These are phyloP conservation scores for Aleiodes alternator DNA, from an alignment of 2,888 invertebrate genomes.

Conservation along the genomic window DNA sequence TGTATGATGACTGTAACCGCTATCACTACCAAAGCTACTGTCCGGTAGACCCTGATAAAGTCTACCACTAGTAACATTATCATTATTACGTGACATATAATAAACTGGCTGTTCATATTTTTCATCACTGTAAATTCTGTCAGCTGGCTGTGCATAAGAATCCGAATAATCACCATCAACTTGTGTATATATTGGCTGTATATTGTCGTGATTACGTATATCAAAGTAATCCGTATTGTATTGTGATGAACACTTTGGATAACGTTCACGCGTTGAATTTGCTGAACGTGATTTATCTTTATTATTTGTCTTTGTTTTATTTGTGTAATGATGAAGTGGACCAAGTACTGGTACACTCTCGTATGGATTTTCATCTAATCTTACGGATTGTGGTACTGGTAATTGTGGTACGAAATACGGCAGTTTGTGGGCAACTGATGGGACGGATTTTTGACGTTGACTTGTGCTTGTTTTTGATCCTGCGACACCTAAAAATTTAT, in stretches of 20 bases:
- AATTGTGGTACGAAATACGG: slow-evolving; percentile 73
- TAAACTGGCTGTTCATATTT: slow-evolving; percentile 71
- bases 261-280: slow-evolving; percentile 63
- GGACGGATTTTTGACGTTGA: slow-evolving; percentile 71
- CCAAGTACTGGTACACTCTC: slow-evolving; percentile 84
- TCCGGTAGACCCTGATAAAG: slow-evolving; percentile 71
- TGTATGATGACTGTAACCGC: slow-evolving; percentile 90
- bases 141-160: slow-evolving; percentile 71
- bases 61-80: slow-evolving; percentile 64
- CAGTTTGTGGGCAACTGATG: slow-evolving; percentile 68
- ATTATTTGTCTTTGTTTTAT: slow-evolving; percentile 63
- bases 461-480: slow-evolving; percentile 66
- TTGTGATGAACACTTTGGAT: slow-evolving; percentile 58
- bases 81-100: slow-evolving; percentile 66
- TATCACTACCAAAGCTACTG: slow-evolving; percentile 89
- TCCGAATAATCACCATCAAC: slow-evolving; percentile 69
- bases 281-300: slow-evolving; percentile 79
- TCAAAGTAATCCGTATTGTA: slow-evolving; percentile 67
- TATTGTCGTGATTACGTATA: slow-evolving; percentile 65
- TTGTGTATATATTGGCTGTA: slow-evolving; percentile 66
- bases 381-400: slow-evolving; percentile 64
- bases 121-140: slow-evolving; percentile 67
- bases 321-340: slow-evolving; percentile 74
- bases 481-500: slow-evolving; percentile 63
- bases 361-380: slow-evolving; percentile 77